A percentile compares a stretch with the other conserved stretches of the same genome.
Evolutionary conservation across 1,140 invertebrate species (phyloP).

Genomic region (Mycetomoellerius zeteki): DNA sequence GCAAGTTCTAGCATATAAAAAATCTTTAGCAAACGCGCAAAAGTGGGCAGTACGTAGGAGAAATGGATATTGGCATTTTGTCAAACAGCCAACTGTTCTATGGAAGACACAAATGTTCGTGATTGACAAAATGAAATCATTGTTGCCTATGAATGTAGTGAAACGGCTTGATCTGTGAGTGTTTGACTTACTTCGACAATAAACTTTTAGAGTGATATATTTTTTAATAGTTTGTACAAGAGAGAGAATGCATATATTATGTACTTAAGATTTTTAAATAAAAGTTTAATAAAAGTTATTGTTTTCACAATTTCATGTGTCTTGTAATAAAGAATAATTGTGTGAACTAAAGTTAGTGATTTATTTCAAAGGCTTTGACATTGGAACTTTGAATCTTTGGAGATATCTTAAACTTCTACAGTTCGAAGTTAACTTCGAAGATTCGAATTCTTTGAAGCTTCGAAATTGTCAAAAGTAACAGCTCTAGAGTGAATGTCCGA

Average conservation of each 20-base stretch:
- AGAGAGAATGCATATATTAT: constrained; percentile 26
- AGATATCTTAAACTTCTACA: too few species aligned
- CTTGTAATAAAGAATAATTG: not conserved
- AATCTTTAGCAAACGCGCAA: constrained; percentile 82
- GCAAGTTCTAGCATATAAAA: constrained; percentile 79
- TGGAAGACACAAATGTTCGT: constrained; percentile 80
- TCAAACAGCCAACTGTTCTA: constrained; percentile 80
- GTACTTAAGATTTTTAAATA: constrained; percentile 29
- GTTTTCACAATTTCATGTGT: not conserved
- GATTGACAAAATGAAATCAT: constrained; percentile 73
- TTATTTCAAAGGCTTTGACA: too few species aligned
- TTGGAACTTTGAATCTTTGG: too few species aligned
- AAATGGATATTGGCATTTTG: constrained; percentile 87
- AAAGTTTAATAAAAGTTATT: constrained; percentile 29
- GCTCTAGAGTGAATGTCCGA: too few species aligned
- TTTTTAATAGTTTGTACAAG: constrained; percentile 31
- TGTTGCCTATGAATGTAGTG: constrained; percentile 71
- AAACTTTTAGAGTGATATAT: constrained; percentile 30
- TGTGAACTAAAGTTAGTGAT: too few species aligned
- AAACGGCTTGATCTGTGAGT: constrained; percentile 76
- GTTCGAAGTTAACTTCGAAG: too few species aligned
- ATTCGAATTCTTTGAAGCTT: too few species aligned
- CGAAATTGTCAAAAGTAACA: too few species aligned
- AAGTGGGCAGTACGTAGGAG: constrained; percentile 83
- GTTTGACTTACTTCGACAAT: constrained; percentile 19